Evolutionary conservation across 2,113 vertebrate species (phyloP), one percentile per base, ranked within the genome.

Genomic region (Axis porcinus): DNA sequence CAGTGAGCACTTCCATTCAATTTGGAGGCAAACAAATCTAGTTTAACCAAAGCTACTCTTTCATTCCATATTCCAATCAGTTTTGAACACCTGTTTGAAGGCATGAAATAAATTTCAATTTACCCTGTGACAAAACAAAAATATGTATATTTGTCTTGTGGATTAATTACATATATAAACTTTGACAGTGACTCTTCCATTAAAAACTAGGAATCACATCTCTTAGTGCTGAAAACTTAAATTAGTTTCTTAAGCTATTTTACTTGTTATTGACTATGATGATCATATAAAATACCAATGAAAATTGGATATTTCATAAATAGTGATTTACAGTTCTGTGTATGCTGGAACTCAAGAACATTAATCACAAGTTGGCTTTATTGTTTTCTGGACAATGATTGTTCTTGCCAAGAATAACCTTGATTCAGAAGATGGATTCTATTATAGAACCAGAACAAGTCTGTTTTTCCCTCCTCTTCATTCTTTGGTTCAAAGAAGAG

Each of bases 221-320:
- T 60, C 67, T 97, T 87, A 45, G n/a, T 94, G 28, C 28, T 58
- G 33, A 58, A 97, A 95, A 93, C 36, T 97, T 89, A 93, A 97
- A 97, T 98, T 92, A 86, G 81, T 84, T 97, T 83, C 55, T 95
- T 19, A 95, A 58, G 74, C 30, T 82, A 21, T 1, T 96, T 94
- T 74, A 57, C 94, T 60, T 94, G 23, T 74, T 76, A 83, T 95
- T 94, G 78, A 82, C 74, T 93, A 62, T 91, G 14, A 47, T 83
- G 47, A 40, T 94, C 50, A 91, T 58, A 87, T 36, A 76, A 60
- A 98, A 92, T 19, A 55, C 23, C 10, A 7, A 0, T 11, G 8
- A 88, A 92, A 91, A 90, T 36, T 94, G 36, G 50, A 78, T 95
- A 16, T 55, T 94, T 96, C 92, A 60, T 90, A 90, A 94, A 81